phyloP scores from a whole-genome alignment of 2,888 invertebrate species.

The Acleris sparsana region DNA sequence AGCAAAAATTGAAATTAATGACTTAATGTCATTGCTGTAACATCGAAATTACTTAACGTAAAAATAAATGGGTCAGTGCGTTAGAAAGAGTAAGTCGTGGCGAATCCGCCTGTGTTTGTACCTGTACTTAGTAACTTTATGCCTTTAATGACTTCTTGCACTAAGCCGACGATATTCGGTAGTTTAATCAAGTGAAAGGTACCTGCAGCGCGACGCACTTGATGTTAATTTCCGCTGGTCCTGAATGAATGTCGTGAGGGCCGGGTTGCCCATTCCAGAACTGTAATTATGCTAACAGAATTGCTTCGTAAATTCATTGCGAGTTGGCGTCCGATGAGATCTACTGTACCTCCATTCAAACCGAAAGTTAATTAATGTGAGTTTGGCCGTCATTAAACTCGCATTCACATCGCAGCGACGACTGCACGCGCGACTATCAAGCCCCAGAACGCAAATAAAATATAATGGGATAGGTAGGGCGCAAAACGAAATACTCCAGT shows the following conservation, averaged over 20 bases:
- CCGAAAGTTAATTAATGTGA: slow-evolving; percentile 30
- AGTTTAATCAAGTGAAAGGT: slow-evolving; percentile 6
- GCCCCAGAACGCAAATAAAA: slow-evolving; percentile 21
- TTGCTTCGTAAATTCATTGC: slow-evolving; percentile 27
- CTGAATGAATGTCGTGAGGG: slow-evolving; percentile 38
- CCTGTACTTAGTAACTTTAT: no score
- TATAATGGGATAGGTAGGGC: slow-evolving; percentile 18
- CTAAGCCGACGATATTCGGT: no score
- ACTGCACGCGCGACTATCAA: neutral
- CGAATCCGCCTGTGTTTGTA: no score
- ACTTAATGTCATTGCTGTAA: no score
- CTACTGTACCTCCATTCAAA: slow-evolving; percentile 25
- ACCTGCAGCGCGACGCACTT: slow-evolving; percentile 13
- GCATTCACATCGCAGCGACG: slow-evolving; percentile 12
- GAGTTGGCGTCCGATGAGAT: slow-evolving; percentile 15
- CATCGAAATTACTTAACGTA: no score
- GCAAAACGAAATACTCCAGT: slow-evolving; percentile 18
- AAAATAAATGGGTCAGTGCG: no score
- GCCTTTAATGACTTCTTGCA: no score
- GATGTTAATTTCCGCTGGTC: slow-evolving; percentile 48
- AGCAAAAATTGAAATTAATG: no score
- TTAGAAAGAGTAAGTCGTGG: no score
- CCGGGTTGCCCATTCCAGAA: slow-evolving; percentile 23
- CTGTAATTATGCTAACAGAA: slow-evolving; percentile 31
- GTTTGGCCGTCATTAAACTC: no score